A percentile compares a stretch with the other conserved stretches of the same genome.
These are phyloP conservation scores for Eugnorisma glareosa DNA, from an alignment of 2,888 invertebrate species.

Conservation along the genomic window DNA sequence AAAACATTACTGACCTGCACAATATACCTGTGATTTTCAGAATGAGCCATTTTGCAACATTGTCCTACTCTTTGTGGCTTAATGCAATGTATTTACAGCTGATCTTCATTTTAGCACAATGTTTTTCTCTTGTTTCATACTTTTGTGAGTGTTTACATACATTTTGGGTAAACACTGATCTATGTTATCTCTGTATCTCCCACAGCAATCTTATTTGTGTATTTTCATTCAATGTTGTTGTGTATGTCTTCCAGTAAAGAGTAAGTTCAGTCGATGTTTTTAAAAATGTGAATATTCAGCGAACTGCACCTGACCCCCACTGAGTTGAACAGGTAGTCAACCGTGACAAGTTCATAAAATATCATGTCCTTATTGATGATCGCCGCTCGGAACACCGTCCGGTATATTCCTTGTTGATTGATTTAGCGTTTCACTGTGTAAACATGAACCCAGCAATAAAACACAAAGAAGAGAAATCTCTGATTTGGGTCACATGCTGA, in stretches of 20 bases:
- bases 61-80: slow-evolving; percentile 78
- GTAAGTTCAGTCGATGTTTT: slow-evolving; percentile 53
- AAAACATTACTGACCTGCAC: slow-evolving; percentile 92
- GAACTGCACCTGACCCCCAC: slow-evolving; percentile 83
- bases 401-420: slow-evolving; percentile 52
- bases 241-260: slow-evolving; percentile 25
- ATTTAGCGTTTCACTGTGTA: slow-evolving; percentile 62
- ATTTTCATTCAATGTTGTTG: slow-evolving; percentile 40
- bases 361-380: slow-evolving; percentile 72
- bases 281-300: slow-evolving; percentile 63
- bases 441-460: slow-evolving; percentile 73
- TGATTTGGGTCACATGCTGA: slow-evolving; percentile 90
- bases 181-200: slow-evolving; percentile 47
- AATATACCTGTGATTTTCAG: slow-evolving; percentile 93
- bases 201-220: slow-evolving; percentile 45
- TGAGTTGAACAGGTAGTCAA: slow-evolving; percentile 83
- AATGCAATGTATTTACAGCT: slow-evolving; percentile 73
- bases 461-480: slow-evolving; percentile 89
- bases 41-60: slow-evolving; percentile 90
- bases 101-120: slow-evolving; percentile 76
- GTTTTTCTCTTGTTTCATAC: slow-evolving; percentile 71
- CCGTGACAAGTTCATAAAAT: slow-evolving; percentile 83
- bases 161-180: slow-evolving; percentile 65
- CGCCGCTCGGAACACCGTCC: slow-evolving; percentile 52
- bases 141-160: slow-evolving; percentile 68